Evolutionary conservation across 2,888 invertebrate genomes (phyloP), one percentile per base, ranked within the genome.

Genomic region (Ptilodon capucinus): DNA sequence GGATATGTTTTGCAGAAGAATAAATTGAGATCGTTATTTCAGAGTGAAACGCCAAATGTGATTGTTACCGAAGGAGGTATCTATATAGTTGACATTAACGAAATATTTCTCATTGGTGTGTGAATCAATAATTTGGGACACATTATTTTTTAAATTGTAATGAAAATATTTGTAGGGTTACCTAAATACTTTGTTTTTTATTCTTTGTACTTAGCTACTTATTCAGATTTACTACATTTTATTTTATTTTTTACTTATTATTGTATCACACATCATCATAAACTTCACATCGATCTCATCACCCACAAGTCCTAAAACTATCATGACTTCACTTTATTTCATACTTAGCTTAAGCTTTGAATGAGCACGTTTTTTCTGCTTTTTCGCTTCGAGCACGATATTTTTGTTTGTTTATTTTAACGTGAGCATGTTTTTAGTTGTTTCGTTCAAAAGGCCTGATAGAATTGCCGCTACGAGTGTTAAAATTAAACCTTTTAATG

Each of bases 401-500:
- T 19, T 25, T 48, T 57, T 35, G 62, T 62, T 48, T 36, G n/a
- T 40, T 46, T 58, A 9, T 64, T 61, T 65, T 69, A 59, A 67
- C 53, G 48, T 58, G 40, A 54, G 79, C 74, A 76, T 85, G 81
- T 84, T 90, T 79, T 92, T 92, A 95, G 95, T 96, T 92, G 96
- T 96, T 87, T 96, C 96, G 72, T 97, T 96, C 94, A 96, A 96
- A 94, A 95, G 95, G 84, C 92, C 93, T 67, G 92, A 92, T 71
- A 86, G 77, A 72, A 80, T 84, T 48, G 75, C 70, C 13, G 61
- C 78, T n/a, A 64, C 77, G 46, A 80, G 75, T 57, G 71, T 68
- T 54, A 80, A 73, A 64, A 64, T 80, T 38, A 81, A 76, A 47
- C 76, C 81, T 14, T 78, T 76, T 51, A 75, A 60, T 56, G 81